Evolutionary conservation across 2,888 invertebrate genomes (phyloP), one percentile per base, ranked within the genome.

Genomic region (Drosophila greeni): DNA sequence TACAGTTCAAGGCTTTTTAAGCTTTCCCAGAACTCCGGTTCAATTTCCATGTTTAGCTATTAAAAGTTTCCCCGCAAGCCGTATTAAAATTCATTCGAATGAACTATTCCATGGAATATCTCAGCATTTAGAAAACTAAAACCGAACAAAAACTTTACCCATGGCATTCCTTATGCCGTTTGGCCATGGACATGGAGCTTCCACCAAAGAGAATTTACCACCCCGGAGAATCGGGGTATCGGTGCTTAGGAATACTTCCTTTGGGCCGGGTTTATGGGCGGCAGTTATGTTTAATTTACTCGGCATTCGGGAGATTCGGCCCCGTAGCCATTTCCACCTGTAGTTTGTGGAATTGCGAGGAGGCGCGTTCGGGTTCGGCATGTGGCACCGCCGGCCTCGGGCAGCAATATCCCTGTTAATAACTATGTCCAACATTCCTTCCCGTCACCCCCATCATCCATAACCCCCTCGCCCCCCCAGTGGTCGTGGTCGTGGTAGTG

Each of bases 211-310:
- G 40, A 55, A 58, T 58, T 58, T 42, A 29, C 16, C 20, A 6
- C 9, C 26, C 6, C 5, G 31, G 5, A 16, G 11, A 11, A 42
- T 16, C n/a, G 23, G 12, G 26, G 36, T 8, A 23, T 26, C 23
- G 6, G n/a, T 29, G 48, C 47, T 47, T 51, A 18, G 36, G 18
- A 29, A 40, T 33, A 49, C 47, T 49, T 66, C 47, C 45, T 43
- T 31, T 61, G 34, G 36, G 42, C 16, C 16, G 31, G 40, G 24
- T 51, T 40, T 68, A 39, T 39, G 45, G 23, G 3, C 33, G 53
- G 70, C 70, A 54, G 67, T 51, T 67, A 69, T 69, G 61, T 53
- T 67, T 69, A 48, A 67, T 67, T 67, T 69, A 61, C 34, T 37
- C 26, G 60, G 33, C 36, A 49, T 26, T 33, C 36, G n/a, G 31